Conservation (phyloP, 2,113 vertebrate genomes). For the Psilopsiagon aymara region DNA sequence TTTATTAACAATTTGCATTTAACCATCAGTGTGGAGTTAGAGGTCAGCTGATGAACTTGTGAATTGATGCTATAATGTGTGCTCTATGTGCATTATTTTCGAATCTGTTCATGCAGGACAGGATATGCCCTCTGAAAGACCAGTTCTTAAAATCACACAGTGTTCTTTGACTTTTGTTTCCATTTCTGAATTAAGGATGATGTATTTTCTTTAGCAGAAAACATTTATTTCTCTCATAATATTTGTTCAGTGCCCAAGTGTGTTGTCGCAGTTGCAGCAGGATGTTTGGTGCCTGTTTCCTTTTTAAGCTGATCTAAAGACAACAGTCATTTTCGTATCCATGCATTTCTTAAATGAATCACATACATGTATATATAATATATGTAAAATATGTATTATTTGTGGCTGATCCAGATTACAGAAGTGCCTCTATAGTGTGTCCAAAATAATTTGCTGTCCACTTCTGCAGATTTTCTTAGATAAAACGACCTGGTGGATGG, state of each 20-base stretch:
- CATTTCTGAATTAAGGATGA: neutral
- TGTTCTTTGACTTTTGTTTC: neutral
- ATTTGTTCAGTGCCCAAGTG: neutral
- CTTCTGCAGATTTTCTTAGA: neutral
- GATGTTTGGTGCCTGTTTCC: neutral
- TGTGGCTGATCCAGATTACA: neutral
- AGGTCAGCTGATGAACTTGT: neutral
- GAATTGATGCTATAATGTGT: neutral
- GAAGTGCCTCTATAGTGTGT: neutral
- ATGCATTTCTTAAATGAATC: neutral
- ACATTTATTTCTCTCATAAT: neutral
- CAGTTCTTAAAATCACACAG: neutral
- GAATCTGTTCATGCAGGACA: neutral
- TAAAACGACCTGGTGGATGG: neutral
- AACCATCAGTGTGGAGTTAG: neutral
- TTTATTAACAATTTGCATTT: neutral
- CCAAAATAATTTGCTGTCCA: neutral
- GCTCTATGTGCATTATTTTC: neutral
- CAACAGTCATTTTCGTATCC: neutral
- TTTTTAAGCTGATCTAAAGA: neutral
- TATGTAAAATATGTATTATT: neutral
- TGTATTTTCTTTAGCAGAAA: neutral
- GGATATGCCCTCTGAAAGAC: neutral
- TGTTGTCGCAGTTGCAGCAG: neutral
- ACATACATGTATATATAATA: neutral